Percentiles rank a stretch among this genome's conserved stretches.
These are phyloP conservation scores for Chlorops oryzae DNA, from an alignment of 1,140 invertebrate species.

Conservation along the genomic window DNA sequence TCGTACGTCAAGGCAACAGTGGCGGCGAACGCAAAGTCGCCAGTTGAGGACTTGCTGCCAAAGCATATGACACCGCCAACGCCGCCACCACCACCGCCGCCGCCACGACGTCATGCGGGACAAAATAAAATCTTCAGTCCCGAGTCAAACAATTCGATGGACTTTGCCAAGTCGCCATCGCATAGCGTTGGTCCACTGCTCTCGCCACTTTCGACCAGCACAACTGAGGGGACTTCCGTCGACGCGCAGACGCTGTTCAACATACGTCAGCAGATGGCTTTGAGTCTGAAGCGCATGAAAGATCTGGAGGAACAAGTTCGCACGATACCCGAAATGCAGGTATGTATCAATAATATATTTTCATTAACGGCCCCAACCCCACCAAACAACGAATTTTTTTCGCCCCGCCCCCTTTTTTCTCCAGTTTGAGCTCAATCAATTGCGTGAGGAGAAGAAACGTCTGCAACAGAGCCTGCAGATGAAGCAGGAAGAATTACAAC, in stretches of 20 bases:
- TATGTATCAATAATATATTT: no score
- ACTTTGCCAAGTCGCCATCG: no score
- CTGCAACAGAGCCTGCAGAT: slow-evolving; percentile 58
- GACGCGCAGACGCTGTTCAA: slow-evolving; percentile 38
- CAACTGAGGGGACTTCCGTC: background rate
- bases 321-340: slow-evolving; percentile 73
- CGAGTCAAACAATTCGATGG: no score
- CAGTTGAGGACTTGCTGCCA: no score
- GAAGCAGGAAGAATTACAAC: slow-evolving; percentile 47
- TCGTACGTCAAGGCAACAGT: slow-evolving; percentile 43
- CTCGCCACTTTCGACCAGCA: no score
- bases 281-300: slow-evolving; percentile 67
- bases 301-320: slow-evolving; percentile 82
- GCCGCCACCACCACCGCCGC: slow-evolving; percentile 28
- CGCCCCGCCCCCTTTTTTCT: background rate
- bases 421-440: slow-evolving; percentile 61
- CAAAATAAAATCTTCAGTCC: background rate
- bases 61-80: no score
- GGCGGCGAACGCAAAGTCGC: slow-evolving; percentile 43
- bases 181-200: no score
- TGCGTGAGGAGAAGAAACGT: slow-evolving; percentile 69
- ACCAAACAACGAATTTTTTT: background rate
- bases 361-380: no score
- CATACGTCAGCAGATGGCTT: slow-evolving; percentile 57
- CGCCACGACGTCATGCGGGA: slow-evolving; percentile 30